Evolutionary conservation across 1,140 invertebrate species (phyloP).

Genomic region (Temnothorax curvispinosus): DNA sequence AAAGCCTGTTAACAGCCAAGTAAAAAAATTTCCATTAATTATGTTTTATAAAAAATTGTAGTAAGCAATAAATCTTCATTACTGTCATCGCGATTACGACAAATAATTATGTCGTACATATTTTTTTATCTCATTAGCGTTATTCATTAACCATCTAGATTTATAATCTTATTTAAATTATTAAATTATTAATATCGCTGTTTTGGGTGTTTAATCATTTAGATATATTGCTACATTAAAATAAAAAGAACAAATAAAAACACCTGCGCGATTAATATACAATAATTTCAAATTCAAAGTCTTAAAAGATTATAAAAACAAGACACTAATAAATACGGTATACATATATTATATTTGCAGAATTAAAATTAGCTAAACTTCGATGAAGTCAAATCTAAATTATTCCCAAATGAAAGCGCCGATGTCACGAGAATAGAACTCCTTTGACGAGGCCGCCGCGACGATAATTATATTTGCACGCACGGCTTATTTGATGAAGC

Average conservation of each 20-base stretch:
- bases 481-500: not conserved
- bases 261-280: no score
- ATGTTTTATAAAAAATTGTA: not conserved
- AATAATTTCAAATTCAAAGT: not conserved
- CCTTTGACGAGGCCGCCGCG: not conserved
- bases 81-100: not conserved
- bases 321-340: not conserved
- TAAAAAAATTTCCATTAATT: not conserved
- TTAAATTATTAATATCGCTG: not conserved
- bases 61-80: not conserved
- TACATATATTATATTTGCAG: not conserved
- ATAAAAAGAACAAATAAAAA: not conserved
- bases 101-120: not conserved
- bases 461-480: conserved; percentile 30
- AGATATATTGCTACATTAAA: no score
- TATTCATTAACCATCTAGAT: not conserved
- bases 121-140: not conserved
- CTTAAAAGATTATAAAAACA: not conserved
- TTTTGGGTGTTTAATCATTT: not conserved
- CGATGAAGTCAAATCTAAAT: not conserved
- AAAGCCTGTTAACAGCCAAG: conserved; percentile 46
- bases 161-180: not conserved
- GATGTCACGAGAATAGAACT: not conserved
- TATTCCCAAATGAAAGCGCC: not conserved
- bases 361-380: conserved; percentile 4